These are phyloP conservation scores for Scophthalmus maximus DNA, from an alignment of 2,113 vertebrate species.

Conservation along the genomic window DNA sequence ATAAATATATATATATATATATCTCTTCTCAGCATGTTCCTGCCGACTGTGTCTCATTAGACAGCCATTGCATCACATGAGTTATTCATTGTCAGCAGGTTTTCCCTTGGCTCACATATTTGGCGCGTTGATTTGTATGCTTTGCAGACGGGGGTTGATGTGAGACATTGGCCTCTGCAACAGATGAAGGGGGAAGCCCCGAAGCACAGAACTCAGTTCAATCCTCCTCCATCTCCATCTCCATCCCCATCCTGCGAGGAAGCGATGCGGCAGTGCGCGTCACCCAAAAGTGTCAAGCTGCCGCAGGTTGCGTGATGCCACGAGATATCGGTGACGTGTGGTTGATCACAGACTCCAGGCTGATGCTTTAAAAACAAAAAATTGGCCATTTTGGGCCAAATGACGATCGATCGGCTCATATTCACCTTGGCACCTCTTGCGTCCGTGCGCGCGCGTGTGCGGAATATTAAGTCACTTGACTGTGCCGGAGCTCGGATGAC, in stretches of 20 bases:
- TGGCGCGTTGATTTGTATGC: too few species aligned
- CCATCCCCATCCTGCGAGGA: too few species aligned
- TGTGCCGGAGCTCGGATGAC: constrained; percentile 45
- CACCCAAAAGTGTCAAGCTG: not conserved
- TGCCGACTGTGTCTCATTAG: too few species aligned
- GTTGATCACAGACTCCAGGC: not conserved
- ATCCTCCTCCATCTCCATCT: too few species aligned
- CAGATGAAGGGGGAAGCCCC: too few species aligned
- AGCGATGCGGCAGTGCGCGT: not conserved
- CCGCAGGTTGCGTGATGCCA: not conserved
- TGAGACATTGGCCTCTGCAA: not conserved
- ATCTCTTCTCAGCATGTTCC: too few species aligned
- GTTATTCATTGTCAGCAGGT: too few species aligned
- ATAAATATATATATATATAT: too few species aligned
- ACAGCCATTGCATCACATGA: not conserved
- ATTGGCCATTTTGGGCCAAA: constrained; percentile 6
- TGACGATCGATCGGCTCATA: constrained; percentile 18
- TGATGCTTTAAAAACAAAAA: not conserved
- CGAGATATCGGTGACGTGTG: not conserved
- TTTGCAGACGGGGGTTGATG: not conserved
- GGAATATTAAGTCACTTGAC: constrained; percentile 50
- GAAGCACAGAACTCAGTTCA: too few species aligned
- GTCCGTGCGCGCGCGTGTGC: constrained; percentile 12
- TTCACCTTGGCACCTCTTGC: constrained; percentile 40
- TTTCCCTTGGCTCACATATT: too few species aligned